Conservation (phyloP, 2,113 vertebrate genomes). For the Dicrurus megarhynchus region DNA sequence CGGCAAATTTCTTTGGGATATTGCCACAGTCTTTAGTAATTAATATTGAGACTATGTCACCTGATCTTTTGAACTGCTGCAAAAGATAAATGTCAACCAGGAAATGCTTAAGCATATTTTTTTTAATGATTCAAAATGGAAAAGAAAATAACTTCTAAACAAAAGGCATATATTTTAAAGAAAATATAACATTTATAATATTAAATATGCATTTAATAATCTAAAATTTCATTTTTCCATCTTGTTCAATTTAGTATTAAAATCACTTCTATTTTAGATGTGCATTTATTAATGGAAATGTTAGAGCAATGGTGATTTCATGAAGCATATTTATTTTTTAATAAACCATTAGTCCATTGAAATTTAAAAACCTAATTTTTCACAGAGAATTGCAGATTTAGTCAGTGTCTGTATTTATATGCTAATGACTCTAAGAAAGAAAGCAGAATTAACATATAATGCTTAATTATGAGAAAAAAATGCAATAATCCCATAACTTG, state of each 20-base stretch:
- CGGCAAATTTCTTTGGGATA: not conserved
- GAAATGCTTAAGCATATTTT: not conserved
- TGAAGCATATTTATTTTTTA: slow-evolving; percentile 25
- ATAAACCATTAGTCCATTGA: not conserved
- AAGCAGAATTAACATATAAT: slow-evolving; percentile 62
- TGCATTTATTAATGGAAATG: not conserved
- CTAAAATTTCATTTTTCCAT: not conserved
- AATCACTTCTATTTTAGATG: not conserved
- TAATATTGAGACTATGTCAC: not conserved
- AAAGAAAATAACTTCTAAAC: not conserved
- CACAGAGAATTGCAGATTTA: slow-evolving; percentile 24
- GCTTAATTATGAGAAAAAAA: slow-evolving; percentile 61
- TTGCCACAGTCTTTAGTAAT: not conserved
- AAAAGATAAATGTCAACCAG: not conserved
- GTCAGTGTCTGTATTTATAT: slow-evolving; percentile 48
- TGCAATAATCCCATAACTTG: slow-evolving; percentile 55
- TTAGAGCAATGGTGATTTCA: not conserved
- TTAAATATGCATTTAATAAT: not conserved
- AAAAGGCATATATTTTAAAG: not conserved
- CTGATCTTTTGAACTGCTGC: not conserved
- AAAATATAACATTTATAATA: not conserved
- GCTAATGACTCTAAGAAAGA: slow-evolving; percentile 50
- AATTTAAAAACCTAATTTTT: slow-evolving; percentile 48
- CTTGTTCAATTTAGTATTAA: not conserved
- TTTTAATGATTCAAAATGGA: not conserved